Evolutionary conservation across 1,140 invertebrate species (phyloP), one percentile per base, ranked within the genome.

Genomic region (Scaptomyza montana): DNA sequence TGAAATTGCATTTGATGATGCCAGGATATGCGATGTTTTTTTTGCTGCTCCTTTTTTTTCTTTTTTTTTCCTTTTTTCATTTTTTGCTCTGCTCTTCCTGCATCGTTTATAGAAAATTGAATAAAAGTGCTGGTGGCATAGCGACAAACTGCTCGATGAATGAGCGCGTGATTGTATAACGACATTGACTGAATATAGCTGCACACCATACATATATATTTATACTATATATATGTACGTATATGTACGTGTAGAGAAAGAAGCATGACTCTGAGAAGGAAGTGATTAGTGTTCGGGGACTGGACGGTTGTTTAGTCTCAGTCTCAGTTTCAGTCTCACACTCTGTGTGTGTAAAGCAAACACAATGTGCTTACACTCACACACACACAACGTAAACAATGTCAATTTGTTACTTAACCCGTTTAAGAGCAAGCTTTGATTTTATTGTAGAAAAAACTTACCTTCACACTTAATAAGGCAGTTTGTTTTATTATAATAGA

Each of bases 1-100:
- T 87, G 73, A 82, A 87, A 87, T 87, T 87, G 84, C 78, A 87
- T 87, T 89, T 82, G 71, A 82, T 84, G 84, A 84, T 79, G 82
- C 72, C 76, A 74, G 84, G 84, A 89, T 87, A 82, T 84, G 82
- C 79, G 73, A 62, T 77, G 49, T 70, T 66, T 69, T 80, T 80
- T 78, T 62, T 57, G 6, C 33, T 16, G 33, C 19, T 25, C 28
- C 12, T 36, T 30, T 30, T 10, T 55, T 46, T 47, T 63, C 56
- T 64, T 57, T 53, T 45, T 16, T 16, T 16, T 1, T 16, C 16
- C 16, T 25, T 25, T 25, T 25, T 45, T 60, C 70, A 45, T 64
- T 69, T 59, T 76, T 56, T 59, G 65, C 77, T 51, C 28, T 53
- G 39, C 47, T 59, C 63, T 62, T 46, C 28, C 71, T 74, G 71